Evolutionary conservation across 1,140 invertebrate genomes (phyloP).

Genomic region (Platyscapa corneri): DNA sequence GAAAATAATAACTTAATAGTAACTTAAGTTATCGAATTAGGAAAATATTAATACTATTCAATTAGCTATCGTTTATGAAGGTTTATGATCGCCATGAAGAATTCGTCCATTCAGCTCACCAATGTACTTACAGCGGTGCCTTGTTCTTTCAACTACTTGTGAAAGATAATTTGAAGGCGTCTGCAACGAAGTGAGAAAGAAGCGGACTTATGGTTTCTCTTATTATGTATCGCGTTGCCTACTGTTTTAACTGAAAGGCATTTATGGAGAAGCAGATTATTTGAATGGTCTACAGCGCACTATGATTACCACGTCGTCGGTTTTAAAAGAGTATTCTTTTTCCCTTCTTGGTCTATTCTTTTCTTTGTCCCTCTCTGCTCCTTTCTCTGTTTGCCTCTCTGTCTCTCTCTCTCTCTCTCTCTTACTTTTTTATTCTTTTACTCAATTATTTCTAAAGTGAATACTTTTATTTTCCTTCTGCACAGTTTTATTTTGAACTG

Average conservation of each 20-base stretch:
- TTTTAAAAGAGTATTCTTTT: conserved; percentile 17
- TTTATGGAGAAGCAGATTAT: conserved; percentile 31
- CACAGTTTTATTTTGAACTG: conserved; percentile 15
- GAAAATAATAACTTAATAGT: background rate
- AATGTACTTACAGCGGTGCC: background rate
- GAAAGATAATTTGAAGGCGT: conserved; percentile 25
- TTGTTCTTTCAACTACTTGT: conserved; percentile 14
- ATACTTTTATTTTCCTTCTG: background rate
- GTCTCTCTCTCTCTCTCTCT: background rate
- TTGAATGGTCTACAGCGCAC: conserved; percentile 26
- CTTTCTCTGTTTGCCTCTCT: background rate
- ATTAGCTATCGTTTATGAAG: background rate
- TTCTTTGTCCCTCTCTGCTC: background rate
- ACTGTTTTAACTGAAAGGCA: conserved; percentile 38
- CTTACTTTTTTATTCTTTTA: conserved; percentile 2
- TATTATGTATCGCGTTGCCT: conserved; percentile 20
- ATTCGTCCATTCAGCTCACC: background rate
- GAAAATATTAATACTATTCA: background rate
- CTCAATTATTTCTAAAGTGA: background rate
- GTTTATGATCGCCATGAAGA: background rate
- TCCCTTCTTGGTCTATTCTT: background rate
- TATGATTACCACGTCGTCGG: conserved; percentile 35
- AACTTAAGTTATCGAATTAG: background rate
- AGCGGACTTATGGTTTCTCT: conserved; percentile 25
- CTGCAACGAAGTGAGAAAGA: conserved; percentile 25